Base-by-base conservation (phyloP, 1,140 invertebrate species). In the Dendrolimus punctatus region DNA sequence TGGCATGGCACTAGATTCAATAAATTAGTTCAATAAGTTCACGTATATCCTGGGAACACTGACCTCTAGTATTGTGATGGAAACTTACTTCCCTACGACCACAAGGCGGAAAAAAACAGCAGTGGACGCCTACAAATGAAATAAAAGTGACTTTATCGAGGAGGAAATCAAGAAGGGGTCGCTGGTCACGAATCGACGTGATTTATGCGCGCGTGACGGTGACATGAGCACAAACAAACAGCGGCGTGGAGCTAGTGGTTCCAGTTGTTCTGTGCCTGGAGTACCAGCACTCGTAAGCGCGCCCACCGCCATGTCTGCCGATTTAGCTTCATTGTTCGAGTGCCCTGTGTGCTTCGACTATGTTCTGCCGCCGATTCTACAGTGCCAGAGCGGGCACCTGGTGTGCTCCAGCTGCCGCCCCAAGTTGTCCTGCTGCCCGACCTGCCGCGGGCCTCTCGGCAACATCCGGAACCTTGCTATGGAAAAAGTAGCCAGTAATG, bases 261-360 rank as follows among this genome's bases (percentile, higher is more conserved):
- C 82, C 77, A 83, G 78, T 86, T 86, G 82, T 83, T 73, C 80
- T 64, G 80, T 83, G 53, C 71, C 76, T 42, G 81, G 84, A 62
- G 80, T 88, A 61, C 73, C 84, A 43, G 74, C 78, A 42, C 75
- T 84, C 62, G 81, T 80, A 60, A 76, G 85, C 80, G 83, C 81
- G 46, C 82, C 88, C 23, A 87, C 88, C 57, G 90, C 90, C 60
- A 90, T 92, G 87, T 93, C 94, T 40, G 92, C 95, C 63, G 97
- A 99, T 80, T 84, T 99, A 71, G 96, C 97, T 41, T 96, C 95
- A 56, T 89, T 99, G 10, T 99, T 99, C 87, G 98, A 99, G 85
- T 99, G 98, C 88, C 98, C 99, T 7, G 99, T 99, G 49, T 99
- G 99, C 87, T 99, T 99, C 87, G 99, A 99, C 87, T 99, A 99